Percentiles rank a stretch among this genome's conserved stretches.
Evolutionary conservation across 1,140 invertebrate genomes (phyloP).

Genomic region (Drosophila carrolli): DNA sequence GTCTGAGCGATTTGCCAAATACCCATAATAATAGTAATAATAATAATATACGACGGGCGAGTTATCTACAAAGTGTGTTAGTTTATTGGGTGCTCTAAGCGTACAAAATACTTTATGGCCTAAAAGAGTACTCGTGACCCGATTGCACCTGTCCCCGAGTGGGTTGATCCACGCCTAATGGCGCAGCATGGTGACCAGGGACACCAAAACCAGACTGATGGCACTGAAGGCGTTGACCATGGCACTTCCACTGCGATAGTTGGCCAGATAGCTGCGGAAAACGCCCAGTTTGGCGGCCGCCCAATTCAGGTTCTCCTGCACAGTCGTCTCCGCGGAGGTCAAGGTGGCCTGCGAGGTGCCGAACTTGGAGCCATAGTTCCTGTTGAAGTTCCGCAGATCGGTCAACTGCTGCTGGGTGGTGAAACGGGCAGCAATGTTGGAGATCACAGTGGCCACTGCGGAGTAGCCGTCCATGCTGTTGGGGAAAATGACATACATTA

Average conservation of each 20-base stretch:
- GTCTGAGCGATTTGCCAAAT: background rate
- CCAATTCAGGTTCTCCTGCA: conserved; percentile 62
- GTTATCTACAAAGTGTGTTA: conserved; percentile 45
- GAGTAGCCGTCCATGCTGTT: conserved; percentile 80
- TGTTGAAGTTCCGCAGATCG: conserved; percentile 62
- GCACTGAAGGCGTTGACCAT: conserved; percentile 53
- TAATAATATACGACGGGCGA: conserved; percentile 15
- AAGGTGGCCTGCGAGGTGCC: conserved; percentile 59
- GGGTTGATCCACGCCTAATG: conserved; percentile 26
- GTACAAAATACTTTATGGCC: conserved; percentile 56
- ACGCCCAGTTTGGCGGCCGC: conserved; percentile 37
- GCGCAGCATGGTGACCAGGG: conserved; percentile 58
- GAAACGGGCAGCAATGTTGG: conserved; percentile 85
- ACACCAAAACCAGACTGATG: conserved; percentile 64
- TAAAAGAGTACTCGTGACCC: background rate
- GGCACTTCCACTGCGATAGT: conserved; percentile 54
- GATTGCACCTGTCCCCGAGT: conserved; percentile 7
- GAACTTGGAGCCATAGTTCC: conserved; percentile 43
- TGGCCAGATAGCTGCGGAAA: conserved; percentile 59
- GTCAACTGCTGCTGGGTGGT: conserved; percentile 83
- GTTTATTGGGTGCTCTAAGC: conserved; percentile 29
- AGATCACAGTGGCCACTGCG: conserved; percentile 84
- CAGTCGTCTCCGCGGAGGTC: conserved; percentile 48
- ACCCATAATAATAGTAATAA: background rate
- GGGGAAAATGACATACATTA: conserved; percentile 1